Base-by-base conservation (phyloP, 2,113 vertebrate genomes). In the Campylorhamphus procurvoides region DNA sequence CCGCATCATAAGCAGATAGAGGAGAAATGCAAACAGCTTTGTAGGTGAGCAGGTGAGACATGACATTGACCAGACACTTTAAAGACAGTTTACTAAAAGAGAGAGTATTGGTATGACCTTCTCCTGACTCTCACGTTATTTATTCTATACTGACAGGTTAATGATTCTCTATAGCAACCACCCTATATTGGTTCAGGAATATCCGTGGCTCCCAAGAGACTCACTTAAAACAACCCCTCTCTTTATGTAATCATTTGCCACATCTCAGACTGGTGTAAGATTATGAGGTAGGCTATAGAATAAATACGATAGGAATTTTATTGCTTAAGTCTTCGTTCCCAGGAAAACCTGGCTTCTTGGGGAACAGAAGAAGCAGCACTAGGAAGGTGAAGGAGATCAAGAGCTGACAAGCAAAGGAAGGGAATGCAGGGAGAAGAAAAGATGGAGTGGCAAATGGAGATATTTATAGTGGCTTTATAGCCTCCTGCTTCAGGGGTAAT, bases 51-150 rank as follows among this genome's bases (percentile, higher is more conserved):
- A 94, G 76, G 95, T 92, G 95, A 94, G 85, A 96, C 1, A 4
- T 92, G 96, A 97, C 85, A 74, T 77, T 96, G 84, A 83, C 84
- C 96, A 97, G 96, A 83, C 77, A 82, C 66, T 84, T 91, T 67
- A 62, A 79, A 90, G 93, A 80, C 22, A 74, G 89, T 73, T 96
- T 96, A 66, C 17, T 67, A 78, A 92, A 89, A 52, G 37, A 67
- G 44, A 58, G 27, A 80, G 49, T 81, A 80, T 93, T 76, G 85
- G 69, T 75, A 84, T 94, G 92, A 96, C 96, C 95, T 94, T 89
- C 29, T 77, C 52, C 75, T 96, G 91, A 94, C 91, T 93, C 74
- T 82, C 35, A 11, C 1, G 18, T 88, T 96, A 93, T 96, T 96
- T 93, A 86, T 89, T 84, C 75, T 55, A 2, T 84, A 96, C 63